Conservation (phyloP, 2,113 vertebrate species). For the Pollimyrus isidori region DNA sequence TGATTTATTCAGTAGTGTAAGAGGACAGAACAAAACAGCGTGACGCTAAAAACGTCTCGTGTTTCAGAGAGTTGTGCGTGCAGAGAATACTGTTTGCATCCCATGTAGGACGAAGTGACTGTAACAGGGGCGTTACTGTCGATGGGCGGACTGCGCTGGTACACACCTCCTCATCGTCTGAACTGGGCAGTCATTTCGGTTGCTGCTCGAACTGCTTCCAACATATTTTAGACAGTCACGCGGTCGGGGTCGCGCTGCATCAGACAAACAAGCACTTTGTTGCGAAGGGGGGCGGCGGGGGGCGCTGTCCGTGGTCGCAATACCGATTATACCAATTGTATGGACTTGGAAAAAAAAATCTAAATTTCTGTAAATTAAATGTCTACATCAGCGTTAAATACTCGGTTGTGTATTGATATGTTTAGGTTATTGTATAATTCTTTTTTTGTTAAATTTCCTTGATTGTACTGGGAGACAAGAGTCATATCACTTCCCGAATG, state of each 20-base stretch:
- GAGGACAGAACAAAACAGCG: background rate
- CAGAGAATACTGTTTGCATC: background rate
- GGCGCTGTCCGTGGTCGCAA: background rate
- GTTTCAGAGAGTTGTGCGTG: background rate
- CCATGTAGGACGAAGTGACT: background rate
- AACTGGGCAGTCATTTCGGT: background rate
- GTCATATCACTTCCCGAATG: background rate
- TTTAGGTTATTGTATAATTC: background rate
- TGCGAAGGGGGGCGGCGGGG: background rate
- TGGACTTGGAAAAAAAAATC: background rate
- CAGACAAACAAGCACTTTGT: conserved; percentile 3
- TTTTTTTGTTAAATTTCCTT: background rate
- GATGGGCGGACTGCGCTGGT: background rate
- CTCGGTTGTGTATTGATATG: background rate
- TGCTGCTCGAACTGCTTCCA: background rate
- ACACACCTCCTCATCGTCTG: background rate
- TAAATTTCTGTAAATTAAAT: background rate
- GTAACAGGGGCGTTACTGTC: background rate
- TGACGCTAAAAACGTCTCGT: background rate
- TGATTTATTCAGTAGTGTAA: background rate
- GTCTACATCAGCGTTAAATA: background rate
- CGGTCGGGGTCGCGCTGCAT: background rate
- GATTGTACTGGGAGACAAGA: background rate
- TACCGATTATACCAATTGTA: background rate
- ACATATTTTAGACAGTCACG: background rate